A percentile compares a stretch with the other conserved stretches of the same genome.
Evolutionary conservation across 2,797 vertebrate genomes (phyloP).

Genomic region (Myotis daubentonii): DNA sequence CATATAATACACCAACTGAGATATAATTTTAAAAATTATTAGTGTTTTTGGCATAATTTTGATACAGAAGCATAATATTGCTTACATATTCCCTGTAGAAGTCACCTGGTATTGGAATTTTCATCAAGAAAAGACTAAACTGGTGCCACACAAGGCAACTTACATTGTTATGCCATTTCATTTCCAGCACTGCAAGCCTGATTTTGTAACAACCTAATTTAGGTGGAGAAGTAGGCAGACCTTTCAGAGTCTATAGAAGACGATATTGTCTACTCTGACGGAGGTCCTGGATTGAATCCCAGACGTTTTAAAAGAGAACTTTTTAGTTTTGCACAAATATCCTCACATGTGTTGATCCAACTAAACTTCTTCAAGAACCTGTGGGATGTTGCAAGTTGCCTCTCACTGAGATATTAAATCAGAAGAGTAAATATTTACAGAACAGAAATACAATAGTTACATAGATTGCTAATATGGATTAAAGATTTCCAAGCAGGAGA

Average conservation of each 20-base stretch:
- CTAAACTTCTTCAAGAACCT: background rate
- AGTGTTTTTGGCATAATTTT: background rate
- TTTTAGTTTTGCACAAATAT: background rate
- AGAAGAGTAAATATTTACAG: background rate
- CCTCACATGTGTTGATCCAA: no score
- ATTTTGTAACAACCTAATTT: background rate
- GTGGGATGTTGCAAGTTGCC: no score
- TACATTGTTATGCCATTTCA: background rate
- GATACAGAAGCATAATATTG: background rate
- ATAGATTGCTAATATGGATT: background rate
- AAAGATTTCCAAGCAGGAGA: background rate
- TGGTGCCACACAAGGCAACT: no score
- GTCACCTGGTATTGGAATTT: background rate
- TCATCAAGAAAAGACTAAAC: background rate
- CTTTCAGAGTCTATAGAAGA: background rate
- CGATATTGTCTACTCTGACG: fast-evolving
- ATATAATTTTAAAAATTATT: background rate
- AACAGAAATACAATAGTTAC: background rate
- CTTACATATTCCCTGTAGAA: background rate
- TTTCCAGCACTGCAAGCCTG: background rate
- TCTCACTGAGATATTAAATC: background rate
- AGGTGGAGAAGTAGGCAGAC: background rate
- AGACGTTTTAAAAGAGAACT: background rate
- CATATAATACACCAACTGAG: background rate
- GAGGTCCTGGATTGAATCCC: background rate